Percentiles rank a stretch among this genome's conserved stretches.
phyloP scores from a whole-genome alignment of 2,888 invertebrate species.

The Diaprepes abbreviatus region DNA sequence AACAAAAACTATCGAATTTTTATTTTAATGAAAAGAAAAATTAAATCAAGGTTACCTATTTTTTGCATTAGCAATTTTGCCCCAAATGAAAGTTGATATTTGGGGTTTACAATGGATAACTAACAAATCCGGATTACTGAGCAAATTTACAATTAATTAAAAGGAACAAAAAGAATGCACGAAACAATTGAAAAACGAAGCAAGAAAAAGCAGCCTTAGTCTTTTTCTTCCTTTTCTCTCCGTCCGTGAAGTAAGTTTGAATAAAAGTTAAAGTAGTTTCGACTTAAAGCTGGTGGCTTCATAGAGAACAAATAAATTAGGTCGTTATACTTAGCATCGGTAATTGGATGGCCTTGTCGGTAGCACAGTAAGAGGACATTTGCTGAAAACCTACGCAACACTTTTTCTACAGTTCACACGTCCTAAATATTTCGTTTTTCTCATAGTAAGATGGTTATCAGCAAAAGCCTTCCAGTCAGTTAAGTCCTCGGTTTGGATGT shows the following conservation, averaged over 20 bases:
- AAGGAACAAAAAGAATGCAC: no score
- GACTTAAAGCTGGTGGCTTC: constrained; percentile 17
- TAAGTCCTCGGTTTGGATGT: constrained; percentile 13
- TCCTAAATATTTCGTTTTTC: background rate
- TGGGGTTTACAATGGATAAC: no score
- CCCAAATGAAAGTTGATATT: no score
- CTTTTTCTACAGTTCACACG: constrained; percentile 2
- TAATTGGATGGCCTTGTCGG: constrained; percentile 13
- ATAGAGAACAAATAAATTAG: constrained; percentile 23
- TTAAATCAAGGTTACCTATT: no score
- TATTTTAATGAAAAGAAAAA: no score
- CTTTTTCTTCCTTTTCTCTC: background rate
- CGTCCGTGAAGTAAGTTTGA: constrained; percentile 2
- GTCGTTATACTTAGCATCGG: constrained; percentile 21
- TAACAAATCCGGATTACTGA: no score
- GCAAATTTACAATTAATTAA: no score
- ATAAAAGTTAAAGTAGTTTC: constrained; percentile 20
- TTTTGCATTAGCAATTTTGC: no score
- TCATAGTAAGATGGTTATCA: no score
- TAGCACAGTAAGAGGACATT: constrained; percentile 13
- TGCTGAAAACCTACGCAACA: background rate
- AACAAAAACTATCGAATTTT: no score
- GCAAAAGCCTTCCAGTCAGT: constrained; percentile 30
- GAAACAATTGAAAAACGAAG: no score
- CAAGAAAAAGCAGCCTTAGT: no score